These are phyloP conservation scores for Decapterus maruadsi DNA, from an alignment of 2,797 vertebrate genomes.

Conservation along the genomic window DNA sequence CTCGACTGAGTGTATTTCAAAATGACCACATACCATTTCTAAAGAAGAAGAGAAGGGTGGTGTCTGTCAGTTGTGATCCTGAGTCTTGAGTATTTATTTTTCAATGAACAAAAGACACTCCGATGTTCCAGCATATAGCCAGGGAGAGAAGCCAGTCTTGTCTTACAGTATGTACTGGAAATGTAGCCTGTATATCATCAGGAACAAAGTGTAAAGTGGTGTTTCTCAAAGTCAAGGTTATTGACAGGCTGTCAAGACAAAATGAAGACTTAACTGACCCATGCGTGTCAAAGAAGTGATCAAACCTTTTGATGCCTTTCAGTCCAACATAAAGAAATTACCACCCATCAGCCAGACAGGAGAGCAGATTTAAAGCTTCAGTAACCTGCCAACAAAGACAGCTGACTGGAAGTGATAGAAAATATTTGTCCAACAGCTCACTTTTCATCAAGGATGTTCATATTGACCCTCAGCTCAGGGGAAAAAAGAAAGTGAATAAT, in stretches of 20 bases:
- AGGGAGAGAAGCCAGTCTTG: slow-evolving; percentile 19
- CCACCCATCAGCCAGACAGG: not conserved
- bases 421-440: not conserved
- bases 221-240: not conserved
- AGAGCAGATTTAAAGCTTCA: slow-evolving; percentile 7
- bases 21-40: slow-evolving; percentile 80
- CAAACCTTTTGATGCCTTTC: not conserved
- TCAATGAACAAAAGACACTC: slow-evolving; percentile 51
- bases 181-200: slow-evolving; percentile 17
- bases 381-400: not conserved
- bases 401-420: not conserved
- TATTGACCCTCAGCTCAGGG: slow-evolving; percentile 14
- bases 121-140: not conserved
- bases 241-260: slow-evolving; percentile 16
- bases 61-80: slow-evolving; percentile 60
- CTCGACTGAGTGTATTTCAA: slow-evolving; percentile 75
- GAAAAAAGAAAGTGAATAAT: slow-evolving; percentile 14
- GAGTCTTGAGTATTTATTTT: slow-evolving; percentile 40
- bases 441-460: not conserved
- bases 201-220: slow-evolving; percentile 4
- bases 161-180: not conserved
- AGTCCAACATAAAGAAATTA: slow-evolving; percentile 3
- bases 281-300: not conserved
- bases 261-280: not conserved
- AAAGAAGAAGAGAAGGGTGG: too few relatives aligned